These are phyloP conservation scores for Epinephelus fuscoguttatus DNA, from an alignment of 2,113 vertebrate genomes.

Conservation along the genomic window DNA sequence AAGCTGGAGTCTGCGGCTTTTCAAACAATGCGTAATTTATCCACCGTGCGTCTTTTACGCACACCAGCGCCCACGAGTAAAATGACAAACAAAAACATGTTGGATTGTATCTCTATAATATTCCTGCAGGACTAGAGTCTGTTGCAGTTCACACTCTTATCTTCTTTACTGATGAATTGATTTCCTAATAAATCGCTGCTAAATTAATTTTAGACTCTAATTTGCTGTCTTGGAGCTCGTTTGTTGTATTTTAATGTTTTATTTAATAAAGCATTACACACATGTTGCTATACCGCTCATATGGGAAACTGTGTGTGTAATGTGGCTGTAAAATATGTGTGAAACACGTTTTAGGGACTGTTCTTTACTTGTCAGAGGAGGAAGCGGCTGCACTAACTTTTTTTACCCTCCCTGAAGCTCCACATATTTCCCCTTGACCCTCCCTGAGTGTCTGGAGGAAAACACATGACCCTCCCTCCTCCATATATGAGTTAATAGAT, in stretches of 20 bases:
- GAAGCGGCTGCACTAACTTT: no score
- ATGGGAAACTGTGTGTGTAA: no score
- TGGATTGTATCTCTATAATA: background rate
- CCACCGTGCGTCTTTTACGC: conserved; percentile 39
- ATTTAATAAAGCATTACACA: no score
- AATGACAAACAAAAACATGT: background rate
- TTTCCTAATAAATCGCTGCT: background rate
- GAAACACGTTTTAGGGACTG: no score
- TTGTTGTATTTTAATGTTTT: background rate
- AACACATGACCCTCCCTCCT: no score
- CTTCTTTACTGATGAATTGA: background rate
- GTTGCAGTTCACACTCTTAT: background rate
- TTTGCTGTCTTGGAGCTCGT: background rate
- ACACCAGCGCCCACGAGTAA: background rate
- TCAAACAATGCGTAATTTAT: background rate
- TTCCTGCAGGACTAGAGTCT: accelerated
- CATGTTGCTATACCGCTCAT: background rate
- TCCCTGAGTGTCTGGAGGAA: no score
- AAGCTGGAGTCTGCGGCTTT: background rate
- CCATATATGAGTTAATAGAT: no score
- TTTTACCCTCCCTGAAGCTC: no score
- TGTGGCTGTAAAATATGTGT: background rate
- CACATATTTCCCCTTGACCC: no score
- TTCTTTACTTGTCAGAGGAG: no score
- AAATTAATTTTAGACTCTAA: background rate